A percentile compares a stretch with the other conserved stretches of the same genome.
phyloP scores from a whole-genome alignment of 2,797 vertebrate species.

The Anguilla obscura region DNA sequence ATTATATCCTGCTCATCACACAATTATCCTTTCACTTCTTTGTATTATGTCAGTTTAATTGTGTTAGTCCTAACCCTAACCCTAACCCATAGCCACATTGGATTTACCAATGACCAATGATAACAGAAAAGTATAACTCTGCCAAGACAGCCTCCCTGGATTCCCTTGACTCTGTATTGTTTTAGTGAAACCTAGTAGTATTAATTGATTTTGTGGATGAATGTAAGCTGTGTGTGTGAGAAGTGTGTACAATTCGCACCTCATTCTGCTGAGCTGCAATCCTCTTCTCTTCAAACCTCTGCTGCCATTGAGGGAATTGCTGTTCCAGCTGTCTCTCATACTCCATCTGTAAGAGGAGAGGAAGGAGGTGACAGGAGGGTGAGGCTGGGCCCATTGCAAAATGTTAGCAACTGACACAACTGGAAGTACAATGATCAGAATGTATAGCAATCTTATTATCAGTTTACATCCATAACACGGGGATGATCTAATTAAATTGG shows the following conservation, averaged over 20 bases:
- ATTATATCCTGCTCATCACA: neutral
- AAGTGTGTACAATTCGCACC: neutral
- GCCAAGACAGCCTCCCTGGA: neutral
- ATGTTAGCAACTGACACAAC: neutral
- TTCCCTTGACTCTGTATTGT: neutral
- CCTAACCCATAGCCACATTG: neutral
- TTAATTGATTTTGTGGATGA: neutral
- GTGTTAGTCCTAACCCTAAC: neutral
- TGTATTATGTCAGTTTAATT: neutral
- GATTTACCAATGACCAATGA: neutral
- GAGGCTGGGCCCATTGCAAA: neutral
- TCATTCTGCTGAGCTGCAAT: slow-evolving; percentile 58
- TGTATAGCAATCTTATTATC: neutral
- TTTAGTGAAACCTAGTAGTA: neutral
- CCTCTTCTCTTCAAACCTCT: slow-evolving; percentile 61
- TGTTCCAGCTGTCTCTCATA: slow-evolving; percentile 67
- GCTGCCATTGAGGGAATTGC: slow-evolving; percentile 58
- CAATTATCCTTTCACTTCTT: neutral
- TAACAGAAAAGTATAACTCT: neutral
- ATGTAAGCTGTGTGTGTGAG: neutral
- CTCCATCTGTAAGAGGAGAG: slow-evolving; percentile 57
- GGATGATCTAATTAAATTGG: neutral
- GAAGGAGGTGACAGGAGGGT: neutral
- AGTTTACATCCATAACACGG: neutral
- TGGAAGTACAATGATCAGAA: neutral